phyloP scores from a whole-genome alignment of 2,113 vertebrate species.

The Rallus limicola region DNA sequence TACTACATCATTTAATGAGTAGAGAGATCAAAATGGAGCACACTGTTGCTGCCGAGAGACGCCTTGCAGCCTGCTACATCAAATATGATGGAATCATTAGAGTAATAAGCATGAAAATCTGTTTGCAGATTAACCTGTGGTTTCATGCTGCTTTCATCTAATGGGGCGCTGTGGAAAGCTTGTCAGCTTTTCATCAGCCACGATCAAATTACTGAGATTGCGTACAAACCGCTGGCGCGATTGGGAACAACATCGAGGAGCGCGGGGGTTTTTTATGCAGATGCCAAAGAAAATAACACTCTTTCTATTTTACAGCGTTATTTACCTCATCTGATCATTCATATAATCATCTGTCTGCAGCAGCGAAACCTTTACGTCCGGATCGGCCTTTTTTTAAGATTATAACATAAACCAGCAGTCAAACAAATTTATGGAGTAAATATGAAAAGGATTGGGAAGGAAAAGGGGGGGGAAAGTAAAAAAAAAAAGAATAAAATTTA shows the following conservation, averaged over 20 bases:
- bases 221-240: slow-evolving; percentile 80
- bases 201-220: slow-evolving; percentile 87
- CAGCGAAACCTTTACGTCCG: not conserved
- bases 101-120: slow-evolving; percentile 99
- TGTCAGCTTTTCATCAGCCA: slow-evolving; percentile 87
- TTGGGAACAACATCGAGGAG: slow-evolving; percentile 81
- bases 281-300: slow-evolving; percentile 77
- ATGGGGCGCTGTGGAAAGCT: slow-evolving; percentile 83
- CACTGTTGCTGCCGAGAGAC: slow-evolving; percentile 84
- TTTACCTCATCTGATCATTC: slow-evolving; percentile 61
- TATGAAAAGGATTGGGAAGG: not conserved
- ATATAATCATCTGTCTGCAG: slow-evolving; percentile 26
- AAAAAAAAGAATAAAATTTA: not conserved
- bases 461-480: not conserved
- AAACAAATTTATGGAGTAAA: slow-evolving; percentile 24
- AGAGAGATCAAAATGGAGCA: slow-evolving; percentile 86
- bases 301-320: slow-evolving; percentile 70
- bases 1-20: slow-evolving; percentile 95
- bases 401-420: not conserved
- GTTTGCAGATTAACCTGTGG: slow-evolving; percentile 94
- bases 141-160: slow-evolving; percentile 88
- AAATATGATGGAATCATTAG: slow-evolving; percentile 98
- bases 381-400: not conserved
- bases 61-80: slow-evolving; percentile 86
- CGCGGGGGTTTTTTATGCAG: slow-evolving; percentile 63